A percentile compares a stretch with the other conserved stretches of the same genome.
These are phyloP conservation scores for Anguilla marmorata DNA, from an alignment of 2,797 vertebrate genomes.

Conservation along the genomic window DNA sequence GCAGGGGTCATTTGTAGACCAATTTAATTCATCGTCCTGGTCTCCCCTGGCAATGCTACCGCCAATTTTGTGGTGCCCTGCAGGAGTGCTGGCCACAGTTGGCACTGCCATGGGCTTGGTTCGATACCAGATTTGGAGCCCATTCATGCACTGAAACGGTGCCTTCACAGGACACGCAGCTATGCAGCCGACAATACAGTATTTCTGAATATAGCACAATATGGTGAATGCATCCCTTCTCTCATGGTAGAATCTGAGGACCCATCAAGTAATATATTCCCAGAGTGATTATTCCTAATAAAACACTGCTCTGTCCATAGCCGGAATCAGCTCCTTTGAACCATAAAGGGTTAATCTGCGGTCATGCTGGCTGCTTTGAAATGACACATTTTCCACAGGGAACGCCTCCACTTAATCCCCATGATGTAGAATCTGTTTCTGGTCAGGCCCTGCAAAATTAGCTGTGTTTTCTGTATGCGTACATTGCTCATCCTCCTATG, in stretches of 20 bases:
- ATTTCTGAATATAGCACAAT: not conserved
- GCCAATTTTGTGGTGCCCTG: not conserved
- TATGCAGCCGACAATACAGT: not conserved
- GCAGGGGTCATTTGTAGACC: not conserved
- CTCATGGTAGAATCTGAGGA: not conserved
- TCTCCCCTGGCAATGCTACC: not conserved
- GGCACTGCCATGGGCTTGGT: not conserved
- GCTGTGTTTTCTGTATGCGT: not conserved
- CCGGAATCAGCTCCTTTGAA: conserved; percentile 4
- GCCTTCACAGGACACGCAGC: not conserved
- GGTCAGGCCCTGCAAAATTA: not conserved
- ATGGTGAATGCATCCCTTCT: not conserved
- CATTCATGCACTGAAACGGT: not conserved
- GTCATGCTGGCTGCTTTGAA: not conserved
- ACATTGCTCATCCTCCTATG: not conserved
- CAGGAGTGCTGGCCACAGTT: no score
- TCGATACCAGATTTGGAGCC: not conserved
- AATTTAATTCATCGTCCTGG: not conserved
- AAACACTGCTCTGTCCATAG: not conserved
- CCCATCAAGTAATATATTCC: not conserved
- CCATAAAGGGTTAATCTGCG: not conserved
- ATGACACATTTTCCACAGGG: not conserved
- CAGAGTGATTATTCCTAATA: not conserved
- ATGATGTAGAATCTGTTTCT: not conserved
- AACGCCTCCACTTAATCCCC: not conserved